These are phyloP conservation scores for Lamellibrachia columna DNA, from an alignment of 2,888 invertebrate genomes.

Conservation along the genomic window DNA sequence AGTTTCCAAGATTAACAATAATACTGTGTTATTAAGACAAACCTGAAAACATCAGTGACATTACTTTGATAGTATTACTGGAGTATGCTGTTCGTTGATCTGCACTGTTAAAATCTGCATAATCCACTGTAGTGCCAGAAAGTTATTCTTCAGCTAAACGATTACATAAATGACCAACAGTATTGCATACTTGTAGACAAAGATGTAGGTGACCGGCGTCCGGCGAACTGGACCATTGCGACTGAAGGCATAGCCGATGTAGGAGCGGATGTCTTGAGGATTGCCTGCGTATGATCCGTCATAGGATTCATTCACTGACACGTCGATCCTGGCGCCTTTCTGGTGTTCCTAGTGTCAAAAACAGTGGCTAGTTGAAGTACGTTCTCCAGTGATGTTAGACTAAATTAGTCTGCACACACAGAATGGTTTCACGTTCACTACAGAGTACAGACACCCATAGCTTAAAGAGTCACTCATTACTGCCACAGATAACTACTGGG, in stretches of 20 bases:
- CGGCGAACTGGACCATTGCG: slow-evolving; percentile 78
- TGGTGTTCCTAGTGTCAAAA: slow-evolving; percentile 38
- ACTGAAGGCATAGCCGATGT: slow-evolving; percentile 73
- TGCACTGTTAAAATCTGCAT: too few relatives aligned
- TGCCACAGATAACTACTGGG: too few relatives aligned
- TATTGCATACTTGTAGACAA: slow-evolving; percentile 75
- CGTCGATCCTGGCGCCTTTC: slow-evolving; percentile 85
- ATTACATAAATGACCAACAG: neutral
- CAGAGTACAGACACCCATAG: too few relatives aligned
- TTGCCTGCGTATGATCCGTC: slow-evolving; percentile 95
- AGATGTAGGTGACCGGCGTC: slow-evolving; percentile 80
- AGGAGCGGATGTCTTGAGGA: slow-evolving; percentile 70
- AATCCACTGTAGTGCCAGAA: too few relatives aligned
- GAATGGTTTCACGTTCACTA: too few relatives aligned
- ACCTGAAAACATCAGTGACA: too few relatives aligned
- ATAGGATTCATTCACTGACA: slow-evolving; percentile 92
- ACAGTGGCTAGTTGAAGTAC: neutral
- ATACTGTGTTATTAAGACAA: too few relatives aligned
- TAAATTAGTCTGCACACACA: too few relatives aligned
- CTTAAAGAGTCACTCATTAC: too few relatives aligned
- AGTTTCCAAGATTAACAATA: too few relatives aligned
- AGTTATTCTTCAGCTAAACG: too few relatives aligned
- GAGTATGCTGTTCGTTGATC: neutral
- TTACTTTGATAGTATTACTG: neutral
- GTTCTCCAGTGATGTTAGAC: neutral